A percentile compares a stretch with the other conserved stretches of the same genome.
Evolutionary conservation across 2,113 vertebrate species (phyloP).

Genomic region (Cololabis saira): DNA sequence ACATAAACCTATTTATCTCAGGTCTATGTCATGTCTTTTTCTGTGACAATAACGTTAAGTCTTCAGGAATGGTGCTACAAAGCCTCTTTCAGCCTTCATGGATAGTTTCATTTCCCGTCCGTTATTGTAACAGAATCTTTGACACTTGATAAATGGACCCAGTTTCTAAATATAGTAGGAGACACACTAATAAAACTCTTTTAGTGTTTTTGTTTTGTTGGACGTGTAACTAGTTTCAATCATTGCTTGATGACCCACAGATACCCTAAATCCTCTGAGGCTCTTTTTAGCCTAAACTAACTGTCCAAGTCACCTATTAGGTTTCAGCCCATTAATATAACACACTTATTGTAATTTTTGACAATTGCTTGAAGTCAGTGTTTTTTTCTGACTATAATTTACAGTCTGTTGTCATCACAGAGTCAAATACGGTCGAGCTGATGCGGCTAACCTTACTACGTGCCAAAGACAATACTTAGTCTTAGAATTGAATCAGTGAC

Average conservation of each 20-base stretch:
- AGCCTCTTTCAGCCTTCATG: background rate
- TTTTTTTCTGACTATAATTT: constrained; percentile 41
- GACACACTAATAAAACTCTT: constrained; percentile 20
- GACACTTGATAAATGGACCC: background rate
- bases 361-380: constrained; percentile 50
- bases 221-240: constrained; percentile 1
- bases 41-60: too few species aligned
- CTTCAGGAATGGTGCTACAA: too few species aligned
- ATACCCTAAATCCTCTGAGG: constrained; percentile 1
- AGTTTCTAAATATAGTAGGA: constrained; percentile 14
- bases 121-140: background rate
- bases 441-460: constrained; percentile 41
- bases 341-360: constrained; percentile 13
- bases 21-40: too few species aligned
- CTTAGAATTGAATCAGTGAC: constrained; percentile 63
- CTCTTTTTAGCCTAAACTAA: constrained; percentile 2
- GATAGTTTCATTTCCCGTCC: background rate
- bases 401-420: constrained; percentile 47
- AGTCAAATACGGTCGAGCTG: constrained; percentile 40
- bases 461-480: constrained; percentile 65
- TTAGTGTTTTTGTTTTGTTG: constrained; percentile 27
- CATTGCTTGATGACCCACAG: constrained; percentile 13
- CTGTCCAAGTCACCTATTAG: constrained; percentile 5
- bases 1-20: too few species aligned
- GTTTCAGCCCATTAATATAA: constrained; percentile 21